Conservation (phyloP, 2,888 invertebrate species). For the Heliconius erato region DNA sequence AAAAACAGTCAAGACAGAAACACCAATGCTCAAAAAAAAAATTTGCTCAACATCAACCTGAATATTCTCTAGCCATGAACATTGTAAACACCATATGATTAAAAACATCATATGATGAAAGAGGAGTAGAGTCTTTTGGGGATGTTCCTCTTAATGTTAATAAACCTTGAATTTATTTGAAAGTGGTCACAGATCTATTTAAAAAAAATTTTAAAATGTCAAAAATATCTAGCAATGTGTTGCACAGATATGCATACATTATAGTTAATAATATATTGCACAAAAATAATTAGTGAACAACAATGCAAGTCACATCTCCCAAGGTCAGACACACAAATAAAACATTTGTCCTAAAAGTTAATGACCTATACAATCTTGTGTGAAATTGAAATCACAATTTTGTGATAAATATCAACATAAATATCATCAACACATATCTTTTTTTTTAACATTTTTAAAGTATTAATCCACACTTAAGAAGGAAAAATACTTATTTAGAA, state of each 20-base stretch:
- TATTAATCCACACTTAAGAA: too few relatives aligned
- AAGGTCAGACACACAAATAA: not conserved
- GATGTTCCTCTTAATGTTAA: not conserved
- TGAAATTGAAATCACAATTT: slow-evolving; percentile 34
- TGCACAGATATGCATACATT: not conserved
- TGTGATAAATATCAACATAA: slow-evolving; percentile 20
- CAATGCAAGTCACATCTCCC: slow-evolving; percentile 1
- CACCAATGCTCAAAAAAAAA: too few relatives aligned
- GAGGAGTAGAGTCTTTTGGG: not conserved
- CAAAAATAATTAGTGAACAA: not conserved
- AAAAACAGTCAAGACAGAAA: too few relatives aligned
- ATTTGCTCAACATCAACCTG: too few relatives aligned
- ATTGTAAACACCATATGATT: too few relatives aligned
- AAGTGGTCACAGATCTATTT: too few relatives aligned
- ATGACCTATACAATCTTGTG: not conserved
- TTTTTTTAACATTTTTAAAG: too few relatives aligned
- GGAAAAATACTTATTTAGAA: too few relatives aligned
- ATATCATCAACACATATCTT: not conserved
- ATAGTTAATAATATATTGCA: not conserved
- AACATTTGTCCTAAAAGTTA: not conserved
- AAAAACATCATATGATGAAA: not conserved
- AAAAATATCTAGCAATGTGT: not conserved
- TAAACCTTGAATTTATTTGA: not conserved
- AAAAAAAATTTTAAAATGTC: too few relatives aligned
- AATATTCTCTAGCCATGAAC: too few relatives aligned